Percentiles rank a stretch among this genome's conserved stretches.
Evolutionary conservation across 2,888 invertebrate genomes (phyloP).

Genomic region (Trichacis sp.): DNA sequence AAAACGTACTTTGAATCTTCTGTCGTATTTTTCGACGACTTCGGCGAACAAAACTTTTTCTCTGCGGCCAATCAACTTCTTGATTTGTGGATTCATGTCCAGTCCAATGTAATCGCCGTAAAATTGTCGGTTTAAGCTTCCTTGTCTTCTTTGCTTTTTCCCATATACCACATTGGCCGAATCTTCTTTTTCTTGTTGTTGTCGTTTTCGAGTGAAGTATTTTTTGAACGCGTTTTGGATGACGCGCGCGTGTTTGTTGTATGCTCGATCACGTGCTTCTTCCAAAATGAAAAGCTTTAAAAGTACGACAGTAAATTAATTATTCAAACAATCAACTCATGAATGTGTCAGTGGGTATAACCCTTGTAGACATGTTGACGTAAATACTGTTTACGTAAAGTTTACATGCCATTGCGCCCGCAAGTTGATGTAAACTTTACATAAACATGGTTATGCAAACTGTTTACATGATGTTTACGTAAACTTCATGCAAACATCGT

Average conservation of each 20-base stretch:
- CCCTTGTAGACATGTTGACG: no score
- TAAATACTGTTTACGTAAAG: no score
- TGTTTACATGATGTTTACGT: no score
- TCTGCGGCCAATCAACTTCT: constrained; percentile 73
- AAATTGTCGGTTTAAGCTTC: constrained; percentile 76
- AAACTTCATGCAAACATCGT: no score
- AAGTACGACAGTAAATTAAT: background rate
- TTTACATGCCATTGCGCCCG: no score
- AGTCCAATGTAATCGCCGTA: constrained; percentile 79
- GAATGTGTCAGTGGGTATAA: no score
- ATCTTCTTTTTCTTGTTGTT: constrained; percentile 73
- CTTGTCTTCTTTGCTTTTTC: constrained; percentile 75
- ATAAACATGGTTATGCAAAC: no score
- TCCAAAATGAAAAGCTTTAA: constrained; percentile 76
- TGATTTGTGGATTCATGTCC: constrained; percentile 73
- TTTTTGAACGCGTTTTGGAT: constrained; percentile 78
- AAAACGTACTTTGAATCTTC: constrained; percentile 74
- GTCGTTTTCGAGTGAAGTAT: constrained; percentile 74
- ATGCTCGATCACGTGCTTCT: constrained; percentile 76
- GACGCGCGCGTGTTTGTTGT: constrained; percentile 75
- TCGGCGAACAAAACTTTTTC: constrained; percentile 78
- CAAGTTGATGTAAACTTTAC: no score
- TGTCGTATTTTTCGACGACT: constrained; percentile 76
- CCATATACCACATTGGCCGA: constrained; percentile 70
- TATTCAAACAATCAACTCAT: no score